Percentiles rank a stretch among this genome's conserved stretches.
phyloP scores from a whole-genome alignment of 2,113 vertebrate genomes.

The Cheirogaleus medius region DNA sequence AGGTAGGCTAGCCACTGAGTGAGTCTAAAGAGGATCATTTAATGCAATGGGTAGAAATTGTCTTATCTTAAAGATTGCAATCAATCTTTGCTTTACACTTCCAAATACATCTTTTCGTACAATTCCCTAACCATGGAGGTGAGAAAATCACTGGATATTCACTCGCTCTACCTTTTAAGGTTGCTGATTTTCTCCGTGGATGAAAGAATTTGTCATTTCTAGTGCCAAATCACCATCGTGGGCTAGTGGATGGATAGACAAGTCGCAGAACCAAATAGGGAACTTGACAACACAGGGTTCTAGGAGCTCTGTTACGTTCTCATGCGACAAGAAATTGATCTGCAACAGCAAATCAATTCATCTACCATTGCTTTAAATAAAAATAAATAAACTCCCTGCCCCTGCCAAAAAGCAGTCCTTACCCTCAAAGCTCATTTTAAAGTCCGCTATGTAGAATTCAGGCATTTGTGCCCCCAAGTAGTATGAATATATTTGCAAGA shows the following conservation, averaged over 20 bases:
- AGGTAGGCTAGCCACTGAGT: conserved; percentile 53
- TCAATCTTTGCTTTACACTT: background rate
- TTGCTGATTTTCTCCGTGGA: background rate
- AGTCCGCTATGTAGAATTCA: background rate
- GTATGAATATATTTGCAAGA: background rate
- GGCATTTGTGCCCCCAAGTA: background rate
- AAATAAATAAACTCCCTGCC: background rate
- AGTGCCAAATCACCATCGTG: no score
- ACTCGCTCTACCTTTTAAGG: background rate
- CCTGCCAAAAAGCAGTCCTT: background rate
- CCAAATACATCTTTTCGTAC: conserved; percentile 31
- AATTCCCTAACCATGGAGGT: conserved; percentile 28
- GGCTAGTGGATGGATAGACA: background rate
- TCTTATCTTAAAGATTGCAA: conserved; percentile 58
- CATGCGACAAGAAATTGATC: background rate
- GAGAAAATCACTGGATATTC: conserved; percentile 19
- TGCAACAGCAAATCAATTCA: no score
- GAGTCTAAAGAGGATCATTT: conserved; percentile 55
- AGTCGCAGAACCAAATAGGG: background rate
- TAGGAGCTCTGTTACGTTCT: background rate
- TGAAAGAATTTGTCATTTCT: background rate
- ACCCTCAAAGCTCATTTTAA: background rate
- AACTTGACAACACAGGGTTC: background rate
- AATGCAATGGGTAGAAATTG: conserved; percentile 12
- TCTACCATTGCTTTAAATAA: background rate